phyloP scores from a whole-genome alignment of 2,888 invertebrate genomes.

The Volucella inanis region DNA sequence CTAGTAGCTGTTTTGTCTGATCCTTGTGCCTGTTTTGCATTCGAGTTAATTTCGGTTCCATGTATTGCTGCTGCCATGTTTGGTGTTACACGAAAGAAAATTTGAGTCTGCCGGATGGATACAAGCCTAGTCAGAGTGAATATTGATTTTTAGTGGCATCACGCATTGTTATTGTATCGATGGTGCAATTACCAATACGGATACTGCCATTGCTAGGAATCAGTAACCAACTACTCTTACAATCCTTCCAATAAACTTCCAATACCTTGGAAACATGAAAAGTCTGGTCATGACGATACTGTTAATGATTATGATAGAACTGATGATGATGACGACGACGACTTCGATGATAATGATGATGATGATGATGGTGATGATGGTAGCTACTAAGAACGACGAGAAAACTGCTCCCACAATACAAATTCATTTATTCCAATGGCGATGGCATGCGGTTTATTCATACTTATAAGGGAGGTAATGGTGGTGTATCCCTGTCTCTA shows the following conservation, averaged over 20 bases:
- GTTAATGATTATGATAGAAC: conserved; percentile 2
- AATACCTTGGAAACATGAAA: conserved; percentile 26
- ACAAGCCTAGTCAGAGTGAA: neutral
- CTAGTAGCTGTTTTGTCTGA: neutral
- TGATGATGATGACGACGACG: conserved; percentile 18
- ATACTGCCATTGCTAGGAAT: neutral
- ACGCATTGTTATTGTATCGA: conserved; percentile 19
- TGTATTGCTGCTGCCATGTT: too few species aligned
- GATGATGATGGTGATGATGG: conserved; percentile 10
- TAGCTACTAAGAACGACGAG: neutral
- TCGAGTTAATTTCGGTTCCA: conserved; percentile 37
- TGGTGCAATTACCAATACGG: neutral
- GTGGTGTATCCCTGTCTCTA: conserved; percentile 4
- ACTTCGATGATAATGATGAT: neutral
- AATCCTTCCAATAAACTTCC: neutral
- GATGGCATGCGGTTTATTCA: conserved; percentile 1
- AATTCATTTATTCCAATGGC: conserved; percentile 50
- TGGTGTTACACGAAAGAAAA: conserved; percentile 1
- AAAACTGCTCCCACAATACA: conserved; percentile 27
- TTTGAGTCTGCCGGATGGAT: conserved; percentile 2
- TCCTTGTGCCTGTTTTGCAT: conserved; percentile 3
- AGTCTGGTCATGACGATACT: conserved; percentile 42
- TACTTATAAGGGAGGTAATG: neutral
- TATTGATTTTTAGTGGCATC: conserved; percentile 58
- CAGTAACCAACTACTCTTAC: neutral